These are phyloP conservation scores for Emydoidea blandingii DNA, from an alignment of 2,797 vertebrate species.

Conservation along the genomic window DNA sequence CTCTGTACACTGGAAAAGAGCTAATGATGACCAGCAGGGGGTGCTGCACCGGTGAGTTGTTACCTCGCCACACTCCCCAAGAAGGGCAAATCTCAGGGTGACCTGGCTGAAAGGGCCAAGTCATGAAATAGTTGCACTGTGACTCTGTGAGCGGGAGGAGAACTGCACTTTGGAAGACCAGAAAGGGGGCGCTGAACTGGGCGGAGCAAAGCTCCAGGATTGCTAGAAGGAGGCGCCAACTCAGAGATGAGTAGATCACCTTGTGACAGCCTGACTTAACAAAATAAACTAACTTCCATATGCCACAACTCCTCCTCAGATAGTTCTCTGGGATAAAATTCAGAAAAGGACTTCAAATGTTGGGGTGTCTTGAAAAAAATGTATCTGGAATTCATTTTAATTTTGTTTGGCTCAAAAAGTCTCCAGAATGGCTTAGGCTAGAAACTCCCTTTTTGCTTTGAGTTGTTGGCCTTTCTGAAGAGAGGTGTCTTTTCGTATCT, in stretches of 20 bases:
- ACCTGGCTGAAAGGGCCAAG: not conserved
- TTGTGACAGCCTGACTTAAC: not conserved
- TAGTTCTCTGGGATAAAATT: not conserved
- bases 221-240: not conserved
- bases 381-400: too few relatives aligned
- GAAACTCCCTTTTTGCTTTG: not conserved
- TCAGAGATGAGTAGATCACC: not conserved
- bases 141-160: not conserved
- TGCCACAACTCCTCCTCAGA: too few relatives aligned
- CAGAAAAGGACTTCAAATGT: not conserved
- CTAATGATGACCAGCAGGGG: too few relatives aligned
- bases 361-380: not conserved
- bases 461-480: not conserved
- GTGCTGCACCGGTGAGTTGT: too few relatives aligned
- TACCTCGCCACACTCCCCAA: too few relatives aligned
- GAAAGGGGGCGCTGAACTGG: not conserved
- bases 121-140: not conserved
- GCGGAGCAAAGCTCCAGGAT: not conserved
- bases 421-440: not conserved
- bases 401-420: not conserved
- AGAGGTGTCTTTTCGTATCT: not conserved
- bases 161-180: not conserved
- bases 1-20: too few relatives aligned
- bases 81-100: not conserved
- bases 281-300: not conserved